Conservation (phyloP, 2,797 vertebrate species). For the Garrulus glandarius region DNA sequence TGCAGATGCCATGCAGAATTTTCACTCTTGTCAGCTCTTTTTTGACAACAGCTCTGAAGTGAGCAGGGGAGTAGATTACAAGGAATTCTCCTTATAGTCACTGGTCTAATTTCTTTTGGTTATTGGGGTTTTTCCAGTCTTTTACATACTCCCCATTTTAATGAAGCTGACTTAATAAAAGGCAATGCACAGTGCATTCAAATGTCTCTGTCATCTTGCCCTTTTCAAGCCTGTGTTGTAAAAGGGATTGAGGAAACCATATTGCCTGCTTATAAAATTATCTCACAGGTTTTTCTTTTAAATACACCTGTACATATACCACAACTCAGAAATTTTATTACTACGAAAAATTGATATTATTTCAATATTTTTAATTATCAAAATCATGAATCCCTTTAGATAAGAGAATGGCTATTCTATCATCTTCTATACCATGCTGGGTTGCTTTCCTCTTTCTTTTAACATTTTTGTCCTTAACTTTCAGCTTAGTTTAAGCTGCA, state of each 20-base stretch:
- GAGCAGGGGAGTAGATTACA: background rate
- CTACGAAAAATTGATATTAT: background rate
- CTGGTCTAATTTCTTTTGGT: background rate
- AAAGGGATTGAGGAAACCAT: background rate
- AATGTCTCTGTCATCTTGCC: background rate
- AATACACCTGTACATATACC: background rate
- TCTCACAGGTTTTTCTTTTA: background rate
- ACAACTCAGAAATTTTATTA: background rate
- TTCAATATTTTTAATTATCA: background rate
- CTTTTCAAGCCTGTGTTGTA: background rate
- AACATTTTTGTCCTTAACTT: background rate
- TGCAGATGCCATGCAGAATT: background rate
- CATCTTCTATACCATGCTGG: background rate
- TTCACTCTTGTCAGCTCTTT: background rate
- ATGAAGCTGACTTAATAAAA: background rate
- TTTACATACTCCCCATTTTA: background rate
- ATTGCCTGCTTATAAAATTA: background rate
- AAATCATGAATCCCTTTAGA: background rate
- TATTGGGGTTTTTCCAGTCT: background rate
- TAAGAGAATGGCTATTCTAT: background rate
- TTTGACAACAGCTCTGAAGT: background rate
- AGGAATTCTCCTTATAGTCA: background rate
- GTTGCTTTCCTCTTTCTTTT: background rate
- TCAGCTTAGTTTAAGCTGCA: background rate
- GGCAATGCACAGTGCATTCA: background rate